Conservation (phyloP, 53 echinoderm and acorn worm genomes). For the Apostichopus leukothele region DNA sequence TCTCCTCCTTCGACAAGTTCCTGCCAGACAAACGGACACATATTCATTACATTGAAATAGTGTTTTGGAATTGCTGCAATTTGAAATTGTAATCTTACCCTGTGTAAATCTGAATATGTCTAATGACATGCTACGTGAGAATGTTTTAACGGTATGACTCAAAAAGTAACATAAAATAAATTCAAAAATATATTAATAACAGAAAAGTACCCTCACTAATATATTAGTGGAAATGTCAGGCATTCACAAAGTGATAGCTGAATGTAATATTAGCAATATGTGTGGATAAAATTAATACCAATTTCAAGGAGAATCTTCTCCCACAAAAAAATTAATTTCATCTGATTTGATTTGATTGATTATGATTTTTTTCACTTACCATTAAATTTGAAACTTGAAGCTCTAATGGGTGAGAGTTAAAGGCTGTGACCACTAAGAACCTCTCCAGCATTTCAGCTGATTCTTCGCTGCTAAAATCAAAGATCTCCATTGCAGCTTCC, state of each 20-base stretch:
- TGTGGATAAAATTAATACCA: no score
- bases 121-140: background rate
- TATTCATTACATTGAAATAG: no score
- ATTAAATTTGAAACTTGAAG: constrained; percentile 64
- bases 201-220: no score
- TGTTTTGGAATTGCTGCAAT: no score
- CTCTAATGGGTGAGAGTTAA: constrained; percentile 78
- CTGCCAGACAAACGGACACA: constrained; percentile 27
- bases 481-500: constrained; percentile 78
- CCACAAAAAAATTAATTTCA: no score
- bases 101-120: background rate
- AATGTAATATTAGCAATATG: no score
- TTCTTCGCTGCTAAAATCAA: constrained; percentile 70
- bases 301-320: no score
- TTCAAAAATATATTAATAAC: no score
- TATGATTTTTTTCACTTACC: constrained; percentile 54
- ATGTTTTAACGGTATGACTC: background rate
- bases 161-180: no score
- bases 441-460: constrained; percentile 68
- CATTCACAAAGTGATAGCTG: no score
- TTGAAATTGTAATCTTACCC: background rate
- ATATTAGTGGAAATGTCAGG: no score
- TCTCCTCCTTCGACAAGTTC: constrained; percentile 60
- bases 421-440: constrained; percentile 79
- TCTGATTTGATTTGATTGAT: background rate